Evolutionary conservation across 2,888 invertebrate genomes (phyloP), one percentile per base, ranked within the genome.

Genomic region (Noctua janthe): DNA sequence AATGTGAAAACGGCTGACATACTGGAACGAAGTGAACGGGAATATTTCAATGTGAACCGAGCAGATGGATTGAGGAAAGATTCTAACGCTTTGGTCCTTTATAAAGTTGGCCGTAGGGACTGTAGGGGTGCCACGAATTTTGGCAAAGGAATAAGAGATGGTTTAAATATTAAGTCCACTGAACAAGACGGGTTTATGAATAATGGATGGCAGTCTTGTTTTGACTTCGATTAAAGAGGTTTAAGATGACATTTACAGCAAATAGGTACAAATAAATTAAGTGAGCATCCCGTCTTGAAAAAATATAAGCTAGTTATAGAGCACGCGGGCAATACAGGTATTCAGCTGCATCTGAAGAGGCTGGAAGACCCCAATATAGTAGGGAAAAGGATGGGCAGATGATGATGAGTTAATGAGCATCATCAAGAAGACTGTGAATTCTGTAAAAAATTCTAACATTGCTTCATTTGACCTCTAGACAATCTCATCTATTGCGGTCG

Each of bases 1-100:
- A 90, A 86, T 85, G 74, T 84, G 85, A 76, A 90, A 90, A 88
- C 83, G 84, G 84, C 84, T 83, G 87, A 83, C 82, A 87, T 86
- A 85, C 88, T 89, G 88, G 88, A 89, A 82, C 81, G 88, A 81
- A 88, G 76, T 76, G 69, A 84, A 80, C 56, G 86, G 88, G 89
- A 91, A 90, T 90, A 88, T 91, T 92, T 92, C 91, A 93, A 93
- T 93, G 92, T 92, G 87, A 91, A 87, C 83, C 81, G 82, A 88
- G 83, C 83, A 89, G 90, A 91, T 89, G 91, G 89, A 92, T 93
- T 90, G 90, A 88, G 87, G 84, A 91, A 89, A 91, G 90, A 92
- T 91, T 91, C 87, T 89, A 90, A 91, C 91, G 90, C 90, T 83
- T 84, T 90, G 87, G 87, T 91, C 91, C 82, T 92, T 92, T 93